Percentiles rank a stretch among this genome's conserved stretches.
Evolutionary conservation across 2,797 vertebrate species (phyloP).

Genomic region (Lycodopsis pacificus): DNA sequence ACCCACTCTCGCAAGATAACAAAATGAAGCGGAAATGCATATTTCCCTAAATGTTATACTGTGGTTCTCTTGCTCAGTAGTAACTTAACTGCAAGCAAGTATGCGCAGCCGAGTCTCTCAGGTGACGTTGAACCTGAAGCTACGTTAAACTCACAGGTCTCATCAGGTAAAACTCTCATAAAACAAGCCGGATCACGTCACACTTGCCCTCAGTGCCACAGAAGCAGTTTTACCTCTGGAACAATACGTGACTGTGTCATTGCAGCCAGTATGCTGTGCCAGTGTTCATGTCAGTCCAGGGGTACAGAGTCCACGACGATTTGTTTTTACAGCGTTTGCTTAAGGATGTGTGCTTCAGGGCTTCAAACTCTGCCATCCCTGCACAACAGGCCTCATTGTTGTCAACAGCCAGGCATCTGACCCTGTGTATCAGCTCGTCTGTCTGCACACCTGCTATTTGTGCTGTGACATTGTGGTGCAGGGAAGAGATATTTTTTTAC

Average conservation of each 20-base stretch:
- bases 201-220: neutral
- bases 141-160: neutral
- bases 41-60: neutral
- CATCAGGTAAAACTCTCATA: neutral
- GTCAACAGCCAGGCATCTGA: constrained; percentile 39
- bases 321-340: constrained; percentile 42
- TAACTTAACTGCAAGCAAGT: neutral
- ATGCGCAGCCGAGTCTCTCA: neutral
- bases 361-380: constrained; percentile 30
- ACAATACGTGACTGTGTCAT: constrained; percentile 14
- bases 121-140: constrained; percentile 7
- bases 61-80: neutral
- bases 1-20: neutral
- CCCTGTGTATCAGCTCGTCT: constrained; percentile 31
- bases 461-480: constrained; percentile 34
- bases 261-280: neutral
- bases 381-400: constrained; percentile 18
- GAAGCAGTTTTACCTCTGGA: constrained; percentile 7
- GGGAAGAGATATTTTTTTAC: constrained; percentile 39
- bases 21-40: neutral
- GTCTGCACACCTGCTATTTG: constrained; percentile 70
- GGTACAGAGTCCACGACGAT: constrained; percentile 28
- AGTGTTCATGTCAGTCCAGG: constrained; percentile 12
- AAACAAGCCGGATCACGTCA: constrained; percentile 30
- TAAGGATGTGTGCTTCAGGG: constrained; percentile 8